phyloP scores from a whole-genome alignment of 2,888 invertebrate genomes.

The Amphipyra berbera region DNA sequence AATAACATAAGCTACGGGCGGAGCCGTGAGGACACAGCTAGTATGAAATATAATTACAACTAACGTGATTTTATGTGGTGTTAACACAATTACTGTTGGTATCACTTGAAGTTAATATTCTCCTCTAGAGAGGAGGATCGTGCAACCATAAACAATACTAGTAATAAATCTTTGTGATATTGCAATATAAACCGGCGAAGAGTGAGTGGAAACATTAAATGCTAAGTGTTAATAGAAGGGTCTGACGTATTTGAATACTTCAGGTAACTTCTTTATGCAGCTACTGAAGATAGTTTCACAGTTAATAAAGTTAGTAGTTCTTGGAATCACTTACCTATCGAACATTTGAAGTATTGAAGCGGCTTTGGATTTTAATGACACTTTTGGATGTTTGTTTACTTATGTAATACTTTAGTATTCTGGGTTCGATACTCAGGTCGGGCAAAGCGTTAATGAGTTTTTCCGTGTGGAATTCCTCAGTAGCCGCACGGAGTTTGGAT shows the following conservation, averaged over 20 bases:
- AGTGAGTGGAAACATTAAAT: background rate
- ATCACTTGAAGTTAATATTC: conserved; percentile 7
- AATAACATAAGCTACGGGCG: no score
- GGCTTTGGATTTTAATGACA: conserved; percentile 7
- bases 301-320: conserved; percentile 28
- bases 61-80: conserved; percentile 15
- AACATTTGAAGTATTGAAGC: conserved; percentile 20
- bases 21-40: no score
- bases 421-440: no score
- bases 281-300: conserved; percentile 13
- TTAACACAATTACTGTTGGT: conserved; percentile 11
- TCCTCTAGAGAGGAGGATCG: background rate
- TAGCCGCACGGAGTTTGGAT: no score
- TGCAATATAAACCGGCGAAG: background rate
- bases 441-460: no score
- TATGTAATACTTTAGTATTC: no score
- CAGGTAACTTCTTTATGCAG: conserved; percentile 24
- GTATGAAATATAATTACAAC: conserved; percentile 1
- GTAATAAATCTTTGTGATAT: conserved; percentile 5
- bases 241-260: conserved; percentile 16
- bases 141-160: background rate
- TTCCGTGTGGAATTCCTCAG: no score
- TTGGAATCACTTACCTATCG: conserved; percentile 10
- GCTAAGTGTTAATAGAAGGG: conserved; percentile 1
- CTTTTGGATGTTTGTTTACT: no score